These are phyloP conservation scores for Paramormyrops hopkinsi DNA, from an alignment of 2,797 vertebrate genomes.

Conservation along the genomic window DNA sequence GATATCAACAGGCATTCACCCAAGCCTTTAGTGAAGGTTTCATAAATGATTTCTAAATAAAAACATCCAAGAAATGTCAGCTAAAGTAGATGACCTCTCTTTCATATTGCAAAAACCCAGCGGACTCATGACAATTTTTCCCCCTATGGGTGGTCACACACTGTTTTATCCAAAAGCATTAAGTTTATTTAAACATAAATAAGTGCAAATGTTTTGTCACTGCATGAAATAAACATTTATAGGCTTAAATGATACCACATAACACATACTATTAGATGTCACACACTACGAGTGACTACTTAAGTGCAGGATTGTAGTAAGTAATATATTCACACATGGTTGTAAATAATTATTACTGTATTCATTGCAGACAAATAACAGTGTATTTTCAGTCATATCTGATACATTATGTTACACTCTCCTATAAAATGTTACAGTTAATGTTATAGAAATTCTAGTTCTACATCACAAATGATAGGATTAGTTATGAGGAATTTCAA, in stretches of 20 bases:
- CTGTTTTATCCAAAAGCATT: background rate
- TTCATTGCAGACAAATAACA: background rate
- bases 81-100: background rate
- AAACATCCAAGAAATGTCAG: background rate
- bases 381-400: background rate
- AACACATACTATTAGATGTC: background rate
- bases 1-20: background rate
- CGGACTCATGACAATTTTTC: background rate
- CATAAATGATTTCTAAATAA: background rate
- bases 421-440: background rate
- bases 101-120: background rate
- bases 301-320: background rate
- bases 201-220: background rate
- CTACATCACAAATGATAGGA: background rate
- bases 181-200: background rate
- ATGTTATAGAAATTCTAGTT: background rate
- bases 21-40: background rate
- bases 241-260: background rate
- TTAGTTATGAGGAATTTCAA: background rate
- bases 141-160: background rate
- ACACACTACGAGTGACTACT: background rate
- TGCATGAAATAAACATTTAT: background rate
- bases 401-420: background rate
- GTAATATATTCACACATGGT: background rate
- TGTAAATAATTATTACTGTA: background rate